phyloP scores from a whole-genome alignment of 1,140 invertebrate species.

The Trichonephila inaurata region DNA sequence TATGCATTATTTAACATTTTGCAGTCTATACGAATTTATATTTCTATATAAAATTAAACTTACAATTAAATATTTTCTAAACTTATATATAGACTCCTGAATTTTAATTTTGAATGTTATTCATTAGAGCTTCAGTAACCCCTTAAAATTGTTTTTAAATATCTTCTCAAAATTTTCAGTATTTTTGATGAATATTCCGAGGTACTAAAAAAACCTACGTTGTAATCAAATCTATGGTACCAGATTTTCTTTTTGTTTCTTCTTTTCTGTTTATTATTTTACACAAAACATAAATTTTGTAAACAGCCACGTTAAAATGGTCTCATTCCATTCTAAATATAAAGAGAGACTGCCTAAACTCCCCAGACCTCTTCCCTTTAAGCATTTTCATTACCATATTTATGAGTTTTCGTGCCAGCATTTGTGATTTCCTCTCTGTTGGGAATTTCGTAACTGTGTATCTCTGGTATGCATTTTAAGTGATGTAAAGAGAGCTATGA shows the following conservation, averaged over 20 bases:
- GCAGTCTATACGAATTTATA: no score
- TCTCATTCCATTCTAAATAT: slow-evolving; percentile 12
- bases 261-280: not conserved
- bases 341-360: not conserved
- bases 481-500: slow-evolving; percentile 8
- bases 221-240: not conserved
- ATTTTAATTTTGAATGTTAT: no score
- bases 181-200: no score
- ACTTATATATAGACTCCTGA: no score
- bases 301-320: not conserved
- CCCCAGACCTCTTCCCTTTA: not conserved
- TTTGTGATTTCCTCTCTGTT: slow-evolving; percentile 30
- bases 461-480: slow-evolving; percentile 26
- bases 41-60: no score
- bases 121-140: no score
- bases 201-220: not conserved
- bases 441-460: slow-evolving; percentile 24
- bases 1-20: no score
- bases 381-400: slow-evolving; percentile 51
- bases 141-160: no score
- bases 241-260: not conserved
- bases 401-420: slow-evolving; percentile 35
- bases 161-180: no score
- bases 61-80: no score
- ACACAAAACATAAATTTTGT: slow-evolving; percentile 7